Evolutionary conservation across 2,797 vertebrate genomes (phyloP).

Genomic region (Megaceryle alcyon): DNA sequence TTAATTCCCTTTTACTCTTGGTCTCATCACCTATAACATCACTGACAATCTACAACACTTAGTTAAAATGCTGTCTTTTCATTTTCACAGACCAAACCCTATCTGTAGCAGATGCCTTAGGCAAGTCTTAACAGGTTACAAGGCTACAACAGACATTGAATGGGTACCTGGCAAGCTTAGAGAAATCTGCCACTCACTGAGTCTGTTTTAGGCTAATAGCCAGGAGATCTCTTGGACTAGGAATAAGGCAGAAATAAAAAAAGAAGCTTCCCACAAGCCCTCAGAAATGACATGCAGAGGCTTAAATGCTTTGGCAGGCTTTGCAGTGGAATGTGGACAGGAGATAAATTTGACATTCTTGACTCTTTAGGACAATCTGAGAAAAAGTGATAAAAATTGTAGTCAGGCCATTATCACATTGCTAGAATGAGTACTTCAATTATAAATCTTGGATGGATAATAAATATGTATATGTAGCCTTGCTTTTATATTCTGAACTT

Average conservation of each 20-base stretch:
- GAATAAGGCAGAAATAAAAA: constrained; percentile 16
- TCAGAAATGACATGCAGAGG: not conserved
- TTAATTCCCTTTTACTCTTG: not conserved
- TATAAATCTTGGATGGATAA: constrained; percentile 31
- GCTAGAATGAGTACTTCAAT: constrained; percentile 40
- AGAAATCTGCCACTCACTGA: not conserved
- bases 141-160: not conserved
- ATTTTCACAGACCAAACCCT: not conserved
- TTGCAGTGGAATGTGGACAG: not conserved
- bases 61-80: not conserved
- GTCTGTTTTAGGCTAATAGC: constrained; percentile 1
- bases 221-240: constrained; percentile 2
- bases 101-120: not conserved
- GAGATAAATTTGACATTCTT: constrained; percentile 5
- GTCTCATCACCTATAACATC: not conserved
- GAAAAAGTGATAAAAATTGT: constrained; percentile 36
- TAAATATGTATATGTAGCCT: not conserved
- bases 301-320: not conserved
- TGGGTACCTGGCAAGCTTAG: not conserved
- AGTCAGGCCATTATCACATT: constrained; percentile 31
- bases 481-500: not conserved
- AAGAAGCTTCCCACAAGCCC: not conserved
- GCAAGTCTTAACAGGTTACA: not conserved
- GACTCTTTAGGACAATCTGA: not conserved
- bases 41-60: not conserved